These are phyloP conservation scores for Drosophila borborema DNA, from an alignment of 2,888 invertebrate species.

Conservation along the genomic window DNA sequence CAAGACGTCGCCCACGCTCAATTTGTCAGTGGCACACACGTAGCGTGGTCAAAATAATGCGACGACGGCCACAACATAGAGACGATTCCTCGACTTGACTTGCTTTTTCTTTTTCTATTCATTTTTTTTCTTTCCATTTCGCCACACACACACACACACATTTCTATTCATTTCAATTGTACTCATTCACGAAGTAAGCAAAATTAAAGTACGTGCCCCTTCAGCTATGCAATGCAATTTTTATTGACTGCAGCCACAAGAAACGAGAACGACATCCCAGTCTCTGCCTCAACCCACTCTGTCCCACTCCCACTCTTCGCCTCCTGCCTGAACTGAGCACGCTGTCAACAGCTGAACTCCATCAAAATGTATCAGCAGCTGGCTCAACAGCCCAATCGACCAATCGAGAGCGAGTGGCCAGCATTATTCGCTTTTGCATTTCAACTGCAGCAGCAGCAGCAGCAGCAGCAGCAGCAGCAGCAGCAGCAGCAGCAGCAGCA, in stretches of 20 bases:
- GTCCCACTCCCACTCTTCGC: too few relatives aligned
- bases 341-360: background rate
- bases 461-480: background rate
- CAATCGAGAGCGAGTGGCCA: background rate
- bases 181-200: constrained; percentile 75
- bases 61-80: constrained; percentile 2
- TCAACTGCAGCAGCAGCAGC: background rate
- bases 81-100: background rate
- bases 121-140: constrained; percentile 10
- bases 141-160: constrained; percentile 22
- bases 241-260: constrained; percentile 59
- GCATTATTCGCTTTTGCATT: background rate
- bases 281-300: too few relatives aligned
- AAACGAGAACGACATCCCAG: background rate
- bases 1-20: constrained; percentile 47
- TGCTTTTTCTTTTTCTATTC: constrained; percentile 18
- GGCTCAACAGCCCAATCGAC: background rate
- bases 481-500: background rate
- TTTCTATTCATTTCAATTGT: constrained; percentile 76
- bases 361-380: background rate
- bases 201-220: constrained; percentile 78
- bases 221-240: constrained; percentile 71
- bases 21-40: constrained; percentile 50
- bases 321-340: too few relatives aligned
- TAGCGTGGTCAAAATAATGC: constrained; percentile 26